phyloP scores from a whole-genome alignment of 2,888 invertebrate genomes.

The Amblyjoppa fuscipennis region DNA sequence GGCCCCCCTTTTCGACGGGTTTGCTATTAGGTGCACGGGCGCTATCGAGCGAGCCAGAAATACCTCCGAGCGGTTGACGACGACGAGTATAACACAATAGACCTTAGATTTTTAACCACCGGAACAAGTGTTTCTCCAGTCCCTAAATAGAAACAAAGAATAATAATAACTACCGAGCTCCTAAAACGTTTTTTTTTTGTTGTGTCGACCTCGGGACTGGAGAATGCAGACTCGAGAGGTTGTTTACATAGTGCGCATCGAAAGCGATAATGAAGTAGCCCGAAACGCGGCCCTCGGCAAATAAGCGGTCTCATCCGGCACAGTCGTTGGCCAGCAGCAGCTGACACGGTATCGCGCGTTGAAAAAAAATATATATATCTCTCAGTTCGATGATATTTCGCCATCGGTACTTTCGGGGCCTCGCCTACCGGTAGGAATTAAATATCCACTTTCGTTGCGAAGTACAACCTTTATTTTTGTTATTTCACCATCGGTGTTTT shows the following conservation, averaged over 20 bases:
- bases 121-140: background rate
- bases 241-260: conserved; percentile 44
- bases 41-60: conserved; percentile 67
- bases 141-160: background rate
- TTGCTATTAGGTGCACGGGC: conserved; percentile 28
- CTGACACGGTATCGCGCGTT: background rate
- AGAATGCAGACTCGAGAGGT: conserved; percentile 8
- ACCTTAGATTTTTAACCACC: conserved; percentile 2
- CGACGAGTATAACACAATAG: conserved; percentile 49
- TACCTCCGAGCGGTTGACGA: conserved; percentile 57
- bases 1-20: conserved; percentile 7
- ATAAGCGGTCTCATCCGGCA: background rate
- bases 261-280: conserved; percentile 16
- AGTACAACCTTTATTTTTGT: too few relatives aligned
- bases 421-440: background rate
- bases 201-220: conserved; percentile 18
- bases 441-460: too few relatives aligned
- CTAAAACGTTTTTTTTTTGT: background rate
- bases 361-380: background rate
- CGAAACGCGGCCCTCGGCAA: background rate
- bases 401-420: background rate
- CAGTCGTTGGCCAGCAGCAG: conserved; percentile 9
- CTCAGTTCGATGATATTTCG: background rate
- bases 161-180: background rate
- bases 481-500: too few relatives aligned